phyloP scores from a whole-genome alignment of 2,888 invertebrate species.

The Ptilodon capucinus region DNA sequence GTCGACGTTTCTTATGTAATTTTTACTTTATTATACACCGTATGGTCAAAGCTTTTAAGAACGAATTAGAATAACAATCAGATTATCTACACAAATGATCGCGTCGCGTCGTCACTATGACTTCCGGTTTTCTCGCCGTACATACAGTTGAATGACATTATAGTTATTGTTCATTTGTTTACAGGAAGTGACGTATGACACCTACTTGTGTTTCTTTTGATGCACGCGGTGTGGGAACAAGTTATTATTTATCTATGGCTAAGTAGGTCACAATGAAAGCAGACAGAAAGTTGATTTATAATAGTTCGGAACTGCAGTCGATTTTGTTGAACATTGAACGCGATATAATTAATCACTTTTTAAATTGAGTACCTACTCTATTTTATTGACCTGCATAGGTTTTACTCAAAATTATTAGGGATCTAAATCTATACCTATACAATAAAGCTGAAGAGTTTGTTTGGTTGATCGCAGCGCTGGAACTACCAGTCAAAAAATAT shows the following conservation, averaged over 20 bases:
- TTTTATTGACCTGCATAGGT: too few species aligned
- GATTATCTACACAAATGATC: conserved; percentile 10
- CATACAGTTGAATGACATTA: conserved; percentile 27
- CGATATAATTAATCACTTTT: too few species aligned
- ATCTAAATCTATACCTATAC: too few species aligned
- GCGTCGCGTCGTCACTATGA: conserved; percentile 16
- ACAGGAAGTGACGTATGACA: conserved; percentile 30
- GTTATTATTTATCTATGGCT: conserved; percentile 26
- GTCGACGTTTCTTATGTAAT: too few species aligned
- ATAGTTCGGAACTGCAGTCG: background rate
- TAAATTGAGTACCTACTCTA: too few species aligned
- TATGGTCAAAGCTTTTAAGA: conserved; percentile 5
- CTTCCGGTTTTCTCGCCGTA: conserved; percentile 19
- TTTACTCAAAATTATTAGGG: too few species aligned
- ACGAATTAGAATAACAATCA: conserved; percentile 21
- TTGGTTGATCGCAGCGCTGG: too few species aligned
- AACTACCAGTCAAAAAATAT: too few species aligned
- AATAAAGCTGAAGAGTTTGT: too few species aligned
- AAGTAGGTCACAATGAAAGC: conserved; percentile 15
- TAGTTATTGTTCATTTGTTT: conserved; percentile 28
- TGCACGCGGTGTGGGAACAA: conserved; percentile 14
- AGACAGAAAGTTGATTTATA: background rate
- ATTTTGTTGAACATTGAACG: too few species aligned
- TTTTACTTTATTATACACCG: too few species aligned
- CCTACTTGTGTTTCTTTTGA: conserved; percentile 9